Evolutionary conservation across 1,140 invertebrate species (phyloP).

Genomic region (Battus philenor): DNA sequence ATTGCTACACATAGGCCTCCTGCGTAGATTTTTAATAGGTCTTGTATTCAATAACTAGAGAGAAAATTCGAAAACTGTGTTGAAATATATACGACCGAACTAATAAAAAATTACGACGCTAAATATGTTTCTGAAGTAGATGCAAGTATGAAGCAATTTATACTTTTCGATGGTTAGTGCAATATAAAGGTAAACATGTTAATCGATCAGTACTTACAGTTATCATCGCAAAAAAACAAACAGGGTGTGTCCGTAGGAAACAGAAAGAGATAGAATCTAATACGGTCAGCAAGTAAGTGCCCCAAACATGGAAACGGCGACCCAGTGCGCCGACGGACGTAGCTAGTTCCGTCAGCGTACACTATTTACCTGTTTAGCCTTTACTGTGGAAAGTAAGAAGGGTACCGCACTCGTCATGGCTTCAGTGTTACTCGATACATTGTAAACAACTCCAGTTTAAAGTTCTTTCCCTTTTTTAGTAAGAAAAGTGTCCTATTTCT

Average conservation of each 20-base stretch:
- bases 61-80: too few relatives aligned
- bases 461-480: slow-evolving; percentile 2
- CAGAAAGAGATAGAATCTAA: slow-evolving; percentile 49
- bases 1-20: too few relatives aligned
- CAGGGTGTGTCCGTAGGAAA: slow-evolving; percentile 37
- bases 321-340: slow-evolving; percentile 46
- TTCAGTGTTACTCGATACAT: slow-evolving; percentile 34
- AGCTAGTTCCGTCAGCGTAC: slow-evolving; percentile 51
- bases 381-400: slow-evolving; percentile 42
- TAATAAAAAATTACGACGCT: neutral
- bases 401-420: slow-evolving; percentile 31
- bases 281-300: slow-evolving; percentile 43
- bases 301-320: slow-evolving; percentile 57
- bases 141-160: neutral
- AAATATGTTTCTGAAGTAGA: neutral
- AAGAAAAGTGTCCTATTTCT: neutral
- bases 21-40: too few relatives aligned
- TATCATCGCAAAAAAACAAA: slow-evolving; percentile 15
- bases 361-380: slow-evolving; percentile 56
- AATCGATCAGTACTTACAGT: slow-evolving; percentile 3
- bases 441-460: slow-evolving; percentile 28
- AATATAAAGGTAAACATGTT: neutral
- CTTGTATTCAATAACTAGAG: too few relatives aligned
- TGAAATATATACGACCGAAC: too few relatives aligned
- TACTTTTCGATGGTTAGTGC: neutral